A percentile compares a stretch with the other conserved stretches of the same genome.
phyloP scores from a whole-genome alignment of 2,888 invertebrate species.

The Patella pellucida region DNA sequence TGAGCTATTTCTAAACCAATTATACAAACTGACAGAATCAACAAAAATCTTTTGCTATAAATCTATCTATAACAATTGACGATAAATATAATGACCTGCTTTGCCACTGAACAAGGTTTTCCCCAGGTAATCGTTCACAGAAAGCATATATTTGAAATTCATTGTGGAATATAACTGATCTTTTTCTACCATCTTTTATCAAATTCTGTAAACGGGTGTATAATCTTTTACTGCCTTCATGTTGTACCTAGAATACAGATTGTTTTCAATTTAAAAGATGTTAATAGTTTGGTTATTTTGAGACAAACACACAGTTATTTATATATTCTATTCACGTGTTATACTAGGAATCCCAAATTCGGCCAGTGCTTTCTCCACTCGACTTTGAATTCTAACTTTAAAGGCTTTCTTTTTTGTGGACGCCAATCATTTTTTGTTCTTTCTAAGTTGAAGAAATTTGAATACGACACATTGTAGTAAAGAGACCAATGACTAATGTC shows the following conservation, averaged over 20 bases:
- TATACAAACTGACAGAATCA: slow-evolving; percentile 14
- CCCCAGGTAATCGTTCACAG: slow-evolving; percentile 54
- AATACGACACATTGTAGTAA: not conserved
- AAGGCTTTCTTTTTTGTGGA: too few relatives aligned
- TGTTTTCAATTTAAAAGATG: too few relatives aligned
- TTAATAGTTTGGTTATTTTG: too few relatives aligned
- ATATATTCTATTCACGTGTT: too few relatives aligned
- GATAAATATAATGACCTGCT: slow-evolving; percentile 41
- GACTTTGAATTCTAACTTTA: too few relatives aligned
- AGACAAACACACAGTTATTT: too few relatives aligned
- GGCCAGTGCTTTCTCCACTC: too few relatives aligned
- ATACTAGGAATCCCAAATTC: too few relatives aligned
- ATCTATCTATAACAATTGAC: too few relatives aligned
- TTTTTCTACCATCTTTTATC: slow-evolving; percentile 54
- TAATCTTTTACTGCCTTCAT: slow-evolving; percentile 57
- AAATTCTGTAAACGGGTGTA: slow-evolving; percentile 53
- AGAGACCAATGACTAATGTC: too few relatives aligned
- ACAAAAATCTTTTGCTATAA: not conserved
- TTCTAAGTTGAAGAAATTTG: not conserved
- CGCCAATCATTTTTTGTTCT: too few relatives aligned
- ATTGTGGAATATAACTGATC: slow-evolving; percentile 63
- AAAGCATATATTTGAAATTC: slow-evolving; percentile 64
- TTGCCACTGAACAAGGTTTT: slow-evolving; percentile 50
- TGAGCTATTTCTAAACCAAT: not conserved
- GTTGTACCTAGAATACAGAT: slow-evolving; percentile 48